Percentiles rank a stretch among this genome's conserved stretches.
Conservation (phyloP, 1,140 invertebrate species). For the Apis laboriosa region DNA sequence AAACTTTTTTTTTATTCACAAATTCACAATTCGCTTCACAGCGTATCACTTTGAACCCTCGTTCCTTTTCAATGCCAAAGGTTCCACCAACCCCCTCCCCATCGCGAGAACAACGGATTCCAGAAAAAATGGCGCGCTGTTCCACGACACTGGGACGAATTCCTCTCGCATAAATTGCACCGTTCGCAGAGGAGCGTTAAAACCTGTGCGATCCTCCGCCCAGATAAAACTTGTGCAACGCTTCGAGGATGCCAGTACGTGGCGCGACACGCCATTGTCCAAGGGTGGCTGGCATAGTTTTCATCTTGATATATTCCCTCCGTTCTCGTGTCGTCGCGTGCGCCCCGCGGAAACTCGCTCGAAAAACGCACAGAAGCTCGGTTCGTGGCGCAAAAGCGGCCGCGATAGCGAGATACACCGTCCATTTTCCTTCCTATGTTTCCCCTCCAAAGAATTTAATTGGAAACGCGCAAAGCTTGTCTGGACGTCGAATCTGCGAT, state of each 20-base stretch:
- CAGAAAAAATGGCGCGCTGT: not conserved
- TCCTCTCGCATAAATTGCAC: not conserved
- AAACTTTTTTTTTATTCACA: not conserved
- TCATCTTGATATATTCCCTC: constrained; percentile 14
- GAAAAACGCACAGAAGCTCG: not conserved
- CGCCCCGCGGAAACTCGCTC: not conserved
- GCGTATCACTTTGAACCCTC: not conserved
- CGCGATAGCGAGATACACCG: no score
- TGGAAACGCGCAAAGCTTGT: not conserved
- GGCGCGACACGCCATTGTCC: constrained; percentile 9
- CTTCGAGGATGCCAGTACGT: not conserved
- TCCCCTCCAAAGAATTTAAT: no score
- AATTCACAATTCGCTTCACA: not conserved
- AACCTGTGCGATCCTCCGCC: not conserved
- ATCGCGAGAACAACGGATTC: not conserved
- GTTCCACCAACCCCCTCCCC: no score
- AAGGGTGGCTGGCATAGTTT: not conserved
- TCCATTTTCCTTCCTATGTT: not conserved
- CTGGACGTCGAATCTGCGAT: not conserved
- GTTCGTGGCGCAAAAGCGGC: not conserved
- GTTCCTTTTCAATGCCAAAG: not conserved
- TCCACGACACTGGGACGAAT: not conserved
- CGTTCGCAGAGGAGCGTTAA: not conserved
- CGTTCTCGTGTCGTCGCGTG: not conserved
- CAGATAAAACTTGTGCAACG: constrained; percentile 23